Base-by-base conservation (phyloP, 37 sponge, comb jelly and placozoan species). In the Geodia barretti region DNA sequence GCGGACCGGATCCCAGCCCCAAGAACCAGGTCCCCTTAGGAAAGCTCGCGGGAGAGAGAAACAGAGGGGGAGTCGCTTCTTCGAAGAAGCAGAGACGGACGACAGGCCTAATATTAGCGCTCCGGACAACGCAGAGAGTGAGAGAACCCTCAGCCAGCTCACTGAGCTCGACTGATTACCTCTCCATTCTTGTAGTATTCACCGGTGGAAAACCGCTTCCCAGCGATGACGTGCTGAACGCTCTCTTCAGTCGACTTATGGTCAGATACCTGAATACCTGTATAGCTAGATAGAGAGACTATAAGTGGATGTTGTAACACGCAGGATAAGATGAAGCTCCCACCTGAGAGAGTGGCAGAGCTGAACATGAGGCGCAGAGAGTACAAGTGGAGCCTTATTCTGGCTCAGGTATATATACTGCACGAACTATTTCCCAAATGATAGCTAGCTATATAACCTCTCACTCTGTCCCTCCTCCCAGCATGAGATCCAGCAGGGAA, bases 381-480 rank as follows among this genome's bases (percentile, higher is more conserved):
- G 32, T 79, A 94, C 25, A 94, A 94, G 67, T 94, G 94, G 94
- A 82, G 81, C 62, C 72, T 94, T 26, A 83, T 94, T 33, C 39
- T 86, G 0, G 91, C 91, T 43, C 86, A 94, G 85, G 94, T 94
- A 71, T 23, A 39, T 9, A 36, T n/a, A 64, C 2, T 11, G 2
- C 2, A 2, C 2, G 24, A 31, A 2, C 29, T 37, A 20, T 29
- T 30, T 37, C 8, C 2, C 20, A 28, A 61, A 76, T 19, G 35
- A 60, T 14, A 7, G 11, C 54, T 7, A 14, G 11, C 7, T 17
- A 17, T 23, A n/a, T 20, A 7, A n/a, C 42, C 58, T 25, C 31
- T 29, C 29, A 74, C 25, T 4, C 68, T 1, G 14, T 47, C 11
- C 20, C 35, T 28, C 39, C 60, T 32, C 31, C 8, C 74, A 94